phyloP scores from a whole-genome alignment of 2,888 invertebrate species.

The Oligia strigilis region DNA sequence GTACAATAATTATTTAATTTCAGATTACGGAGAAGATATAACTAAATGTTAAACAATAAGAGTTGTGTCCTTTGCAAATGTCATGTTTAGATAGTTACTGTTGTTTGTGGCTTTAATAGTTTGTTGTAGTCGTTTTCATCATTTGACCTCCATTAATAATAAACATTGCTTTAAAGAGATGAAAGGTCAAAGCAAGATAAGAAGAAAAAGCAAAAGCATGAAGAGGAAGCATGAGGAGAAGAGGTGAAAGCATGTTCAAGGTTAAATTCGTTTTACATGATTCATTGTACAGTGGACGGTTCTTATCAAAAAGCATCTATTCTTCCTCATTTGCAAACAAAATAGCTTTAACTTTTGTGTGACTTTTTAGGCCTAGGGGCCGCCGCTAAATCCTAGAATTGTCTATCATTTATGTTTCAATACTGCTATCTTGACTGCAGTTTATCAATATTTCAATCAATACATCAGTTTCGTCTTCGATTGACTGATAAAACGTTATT shows the following conservation, averaged over 20 bases:
- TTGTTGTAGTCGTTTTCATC: background rate
- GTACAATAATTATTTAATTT: slow-evolving; percentile 61
- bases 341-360: background rate
- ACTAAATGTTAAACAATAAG: slow-evolving; percentile 45
- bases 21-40: slow-evolving; percentile 49
- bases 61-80: slow-evolving; percentile 29
- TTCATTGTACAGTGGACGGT: background rate
- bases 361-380: background rate
- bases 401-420: slow-evolving; percentile 15
- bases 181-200: background rate
- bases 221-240: no score
- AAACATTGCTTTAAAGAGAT: background rate
- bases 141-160: background rate
- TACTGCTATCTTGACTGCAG: slow-evolving; percentile 20
- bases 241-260: background rate
- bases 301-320: background rate
- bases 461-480: slow-evolving; percentile 27
- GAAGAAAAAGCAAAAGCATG: no score
- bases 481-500: slow-evolving; percentile 9
- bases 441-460: slow-evolving; percentile 32
- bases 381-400: background rate
- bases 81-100: slow-evolving; percentile 5
- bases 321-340: background rate
- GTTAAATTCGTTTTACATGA: background rate
- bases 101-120: background rate